Percentiles rank a stretch among this genome's conserved stretches.
These are phyloP conservation scores for Opisthocomus hoazin DNA, from an alignment of 2,113 vertebrate genomes.

Conservation along the genomic window DNA sequence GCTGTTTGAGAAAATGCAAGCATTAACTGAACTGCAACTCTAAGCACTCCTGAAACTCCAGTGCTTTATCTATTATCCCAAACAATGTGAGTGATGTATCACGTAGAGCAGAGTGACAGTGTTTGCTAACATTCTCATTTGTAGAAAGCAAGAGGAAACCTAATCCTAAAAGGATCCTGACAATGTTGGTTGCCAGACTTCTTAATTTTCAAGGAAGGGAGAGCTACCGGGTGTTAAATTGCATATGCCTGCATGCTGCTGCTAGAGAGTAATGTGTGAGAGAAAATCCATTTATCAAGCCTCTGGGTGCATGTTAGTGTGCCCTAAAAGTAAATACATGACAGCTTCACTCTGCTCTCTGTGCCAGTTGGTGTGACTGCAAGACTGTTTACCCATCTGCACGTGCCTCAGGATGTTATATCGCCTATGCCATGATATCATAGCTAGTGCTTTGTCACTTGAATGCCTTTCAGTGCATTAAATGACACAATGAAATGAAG, in stretches of 20 bases:
- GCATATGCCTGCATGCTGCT: not conserved
- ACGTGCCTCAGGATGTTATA: not conserved
- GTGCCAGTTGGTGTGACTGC: not conserved
- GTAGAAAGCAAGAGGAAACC: constrained; percentile 36
- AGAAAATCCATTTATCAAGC: not conserved
- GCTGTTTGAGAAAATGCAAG: not conserved
- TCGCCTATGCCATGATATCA: not conserved
- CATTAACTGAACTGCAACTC: not conserved
- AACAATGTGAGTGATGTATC: not conserved
- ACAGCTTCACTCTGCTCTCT: not conserved
- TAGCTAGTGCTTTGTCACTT: not conserved
- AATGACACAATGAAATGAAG: constrained; percentile 41
- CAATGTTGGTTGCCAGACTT: not conserved
- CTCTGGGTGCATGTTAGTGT: not conserved
- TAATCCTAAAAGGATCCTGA: constrained; percentile 10
- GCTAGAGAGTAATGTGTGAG: not conserved
- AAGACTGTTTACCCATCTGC: not conserved
- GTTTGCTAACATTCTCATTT: constrained; percentile 19
- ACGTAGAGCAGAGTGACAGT: not conserved
- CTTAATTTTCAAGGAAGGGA: not conserved
- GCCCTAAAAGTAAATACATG: not conserved
- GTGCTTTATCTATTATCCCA: not conserved
- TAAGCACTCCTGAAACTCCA: not conserved
- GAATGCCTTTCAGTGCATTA: not conserved
- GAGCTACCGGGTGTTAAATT: not conserved